phyloP scores from a whole-genome alignment of 2,113 vertebrate genomes.

The Chloropsis cyanopogon region DNA sequence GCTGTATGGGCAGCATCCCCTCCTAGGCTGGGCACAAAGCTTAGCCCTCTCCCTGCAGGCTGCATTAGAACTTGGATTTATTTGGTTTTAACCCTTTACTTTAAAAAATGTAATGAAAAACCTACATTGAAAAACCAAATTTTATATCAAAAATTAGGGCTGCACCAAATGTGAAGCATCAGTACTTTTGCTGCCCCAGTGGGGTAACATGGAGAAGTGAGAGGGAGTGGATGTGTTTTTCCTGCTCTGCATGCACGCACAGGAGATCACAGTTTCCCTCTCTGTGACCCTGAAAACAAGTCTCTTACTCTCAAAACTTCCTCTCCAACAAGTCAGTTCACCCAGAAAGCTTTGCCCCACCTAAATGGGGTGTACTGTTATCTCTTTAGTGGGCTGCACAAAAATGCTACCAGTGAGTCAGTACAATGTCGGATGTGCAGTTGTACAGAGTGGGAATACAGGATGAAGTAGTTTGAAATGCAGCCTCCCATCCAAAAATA shows the following conservation, averaged over 20 bases:
- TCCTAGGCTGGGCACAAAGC: neutral
- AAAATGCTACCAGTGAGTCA: neutral
- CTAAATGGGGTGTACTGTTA: neutral
- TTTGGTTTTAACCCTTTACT: neutral
- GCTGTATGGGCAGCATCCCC: neutral
- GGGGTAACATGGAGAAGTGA: neutral
- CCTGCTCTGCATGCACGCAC: accelerated
- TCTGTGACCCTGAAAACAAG: neutral
- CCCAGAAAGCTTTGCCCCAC: neutral
- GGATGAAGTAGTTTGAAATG: conserved; percentile 18
- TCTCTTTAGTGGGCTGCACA: neutral
- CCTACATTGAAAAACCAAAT: neutral
- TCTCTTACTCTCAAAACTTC: neutral
- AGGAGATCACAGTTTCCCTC: neutral
- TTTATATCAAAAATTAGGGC: neutral
- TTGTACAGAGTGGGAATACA: neutral
- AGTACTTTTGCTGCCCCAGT: neutral
- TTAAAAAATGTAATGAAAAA: neutral
- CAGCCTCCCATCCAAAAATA: conserved; percentile 41
- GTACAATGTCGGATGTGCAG: neutral
- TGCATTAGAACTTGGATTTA: neutral
- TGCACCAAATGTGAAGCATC: neutral
- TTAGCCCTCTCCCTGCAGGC: neutral
- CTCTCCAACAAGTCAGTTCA: neutral
- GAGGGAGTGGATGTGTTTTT: neutral